Base-by-base conservation (phyloP, 2,113 vertebrate species). In the Notothenia rossii region DNA sequence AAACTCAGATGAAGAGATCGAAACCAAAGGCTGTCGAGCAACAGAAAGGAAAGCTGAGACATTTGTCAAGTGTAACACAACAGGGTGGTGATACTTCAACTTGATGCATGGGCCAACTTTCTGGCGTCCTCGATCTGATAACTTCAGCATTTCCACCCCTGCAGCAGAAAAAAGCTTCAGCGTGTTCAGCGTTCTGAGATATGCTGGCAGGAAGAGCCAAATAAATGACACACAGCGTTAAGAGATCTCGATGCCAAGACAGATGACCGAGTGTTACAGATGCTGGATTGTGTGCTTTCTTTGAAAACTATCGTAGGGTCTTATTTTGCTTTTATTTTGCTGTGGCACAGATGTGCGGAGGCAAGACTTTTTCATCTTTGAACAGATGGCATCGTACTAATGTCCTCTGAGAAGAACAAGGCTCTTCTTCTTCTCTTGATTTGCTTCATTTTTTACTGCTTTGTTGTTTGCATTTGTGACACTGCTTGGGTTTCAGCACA, bases 51-150 rank as follows among this genome's bases (percentile, higher is more conserved):
- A 43, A 62, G 22, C n/a, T 17, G 29, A 78, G 61, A 65, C 68
- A 82, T 90, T 87, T 81, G 76, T 88, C 84, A 85, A 72, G 77
- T 15, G 17, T 76, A 82, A 61, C 71, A 51, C 71, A 4, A 54
- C 71, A 4, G 58, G 61, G 60, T 45, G 61, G 77, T 63, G 53
- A 85, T 89, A 68, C 77, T 77, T 83, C 82, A 88, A 73, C 65
- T 81, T 90, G 87, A 90, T 89, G 71, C 87, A 88, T 88, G 82
- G 62, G 71, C 56, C 65, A 85, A 72, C 67, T 72, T 73, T 88
- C 79, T 86, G 86, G 69, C 81, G 53, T 58, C 61, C 77, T 62
- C 60, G 48, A 64, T 85, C 82, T 87, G 85, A 88, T 90, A 81
- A 50, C 51, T 48, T 56, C 67, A 90, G 68, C 73, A 82, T 85